A percentile compares a stretch with the other conserved stretches of the same genome.
phyloP scores from a whole-genome alignment of 2,113 vertebrate species.

The Bubalus kerabau region DNA sequence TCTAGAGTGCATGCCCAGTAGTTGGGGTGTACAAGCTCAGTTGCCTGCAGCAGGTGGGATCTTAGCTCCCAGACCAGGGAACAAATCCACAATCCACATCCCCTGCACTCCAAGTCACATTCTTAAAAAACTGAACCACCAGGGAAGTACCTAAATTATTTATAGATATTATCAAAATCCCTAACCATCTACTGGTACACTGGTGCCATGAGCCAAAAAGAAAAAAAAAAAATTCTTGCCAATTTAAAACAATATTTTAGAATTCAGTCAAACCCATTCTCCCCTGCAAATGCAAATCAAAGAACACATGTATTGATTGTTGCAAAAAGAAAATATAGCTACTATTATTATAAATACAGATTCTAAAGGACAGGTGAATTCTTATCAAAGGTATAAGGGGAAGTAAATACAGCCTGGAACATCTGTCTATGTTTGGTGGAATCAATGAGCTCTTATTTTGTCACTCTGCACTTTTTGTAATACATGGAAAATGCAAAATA shows the following conservation, averaged over 20 bases:
- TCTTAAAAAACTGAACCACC: neutral
- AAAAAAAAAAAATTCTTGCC: neutral
- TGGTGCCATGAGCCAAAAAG: neutral
- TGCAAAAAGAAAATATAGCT: neutral
- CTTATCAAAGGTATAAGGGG: neutral
- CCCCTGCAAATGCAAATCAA: neutral
- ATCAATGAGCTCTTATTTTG: neutral
- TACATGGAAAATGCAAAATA: neutral
- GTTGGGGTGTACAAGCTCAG: neutral
- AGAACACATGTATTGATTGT: neutral
- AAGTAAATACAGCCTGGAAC: neutral
- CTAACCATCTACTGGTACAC: neutral
- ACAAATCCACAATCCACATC: neutral
- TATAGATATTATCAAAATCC: neutral
- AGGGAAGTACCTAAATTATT: neutral
- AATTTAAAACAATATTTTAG: neutral
- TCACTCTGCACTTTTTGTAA: neutral
- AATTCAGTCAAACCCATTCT: neutral
- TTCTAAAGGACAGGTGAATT: neutral
- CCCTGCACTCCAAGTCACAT: neutral
- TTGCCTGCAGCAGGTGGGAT: neutral
- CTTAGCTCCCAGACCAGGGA: neutral
- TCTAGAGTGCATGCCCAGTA: neutral
- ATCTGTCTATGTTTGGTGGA: neutral
- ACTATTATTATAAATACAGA: neutral